A percentile compares a stretch with the other conserved stretches of the same genome.
phyloP scores from a whole-genome alignment of 53 echinoderm and acorn worm genomes.

The Mesocentrotus franciscanus region DNA sequence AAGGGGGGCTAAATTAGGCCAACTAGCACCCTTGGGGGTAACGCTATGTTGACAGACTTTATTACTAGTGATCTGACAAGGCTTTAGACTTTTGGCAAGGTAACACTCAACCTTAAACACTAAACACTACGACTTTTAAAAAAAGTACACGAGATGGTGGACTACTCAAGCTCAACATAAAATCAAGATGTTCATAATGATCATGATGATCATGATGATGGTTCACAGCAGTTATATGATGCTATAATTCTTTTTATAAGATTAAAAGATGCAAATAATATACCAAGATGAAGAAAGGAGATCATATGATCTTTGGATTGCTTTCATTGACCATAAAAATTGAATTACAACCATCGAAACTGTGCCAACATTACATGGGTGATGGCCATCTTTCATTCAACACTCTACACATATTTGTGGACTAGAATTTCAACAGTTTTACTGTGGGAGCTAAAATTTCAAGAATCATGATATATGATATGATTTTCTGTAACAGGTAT shows the following conservation, averaged over 20 bases:
- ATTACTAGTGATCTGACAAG: conserved; percentile 19
- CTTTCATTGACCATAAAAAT: no score
- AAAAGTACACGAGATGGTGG: not conserved
- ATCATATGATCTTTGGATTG: not conserved
- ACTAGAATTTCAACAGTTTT: not conserved
- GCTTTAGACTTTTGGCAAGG: conserved; percentile 8
- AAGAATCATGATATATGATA: not conserved
- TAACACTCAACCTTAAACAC: not conserved
- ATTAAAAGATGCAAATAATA: no score
- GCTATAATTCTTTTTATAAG: no score
- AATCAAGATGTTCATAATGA: not conserved
- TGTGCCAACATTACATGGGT: not conserved
- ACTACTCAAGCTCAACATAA: not conserved
- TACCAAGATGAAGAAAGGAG: not conserved
- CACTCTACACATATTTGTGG: not conserved
- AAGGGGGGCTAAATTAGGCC: conserved; percentile 15
- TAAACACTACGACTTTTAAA: not conserved
- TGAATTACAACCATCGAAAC: no score
- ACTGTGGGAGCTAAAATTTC: not conserved
- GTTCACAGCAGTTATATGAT: no score
- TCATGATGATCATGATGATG: no score
- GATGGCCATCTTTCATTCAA: not conserved
- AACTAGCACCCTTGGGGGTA: conserved; percentile 22
- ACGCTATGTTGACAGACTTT: not conserved
- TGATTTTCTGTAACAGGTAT: not conserved